Evolutionary conservation across 64 coral and sea anemone species (phyloP), one percentile per base, ranked within the genome.

Genomic region (Montipora capricornis): DNA sequence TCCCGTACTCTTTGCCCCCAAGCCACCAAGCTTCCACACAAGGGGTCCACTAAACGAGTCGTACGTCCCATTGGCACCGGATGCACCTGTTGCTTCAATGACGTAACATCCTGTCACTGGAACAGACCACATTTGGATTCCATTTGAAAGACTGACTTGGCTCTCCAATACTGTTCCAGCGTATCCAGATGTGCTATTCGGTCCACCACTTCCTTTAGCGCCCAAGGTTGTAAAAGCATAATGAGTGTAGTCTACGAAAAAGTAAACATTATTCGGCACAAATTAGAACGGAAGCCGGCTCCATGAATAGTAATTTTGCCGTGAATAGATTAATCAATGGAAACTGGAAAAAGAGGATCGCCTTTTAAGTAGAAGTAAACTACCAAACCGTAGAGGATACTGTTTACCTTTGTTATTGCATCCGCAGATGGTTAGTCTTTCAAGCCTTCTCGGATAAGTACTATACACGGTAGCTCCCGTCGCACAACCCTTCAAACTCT

Each of bases 71-170:
- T 93, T 93, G 44, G 59, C 22, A 6, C 92, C 92, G 15, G 95
- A 93, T 87, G 91, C 95, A 17, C 95, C 95, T 17, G 89, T 13
- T 11, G 80, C 91, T 81, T 90, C 49, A 20, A 96, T 96, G 20
- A 75, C 45, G 95, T 96, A 96, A 47, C 24, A 73, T 90, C 87
- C 91, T 11, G 87, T 90, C 46, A 20, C 45, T 3, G 91, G 91
- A 49, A 93, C 64, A 15, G 73, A 74, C 95, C 91, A 93, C 3
- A 90, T 49, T 78, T 96, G 95, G 44, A 96, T 90, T 49, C 95
- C 95, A 10, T 60, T 66, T 5, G 57, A 22, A 14, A 96, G 37
- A 20, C 8, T 85, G 6, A 96, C 87, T 14, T 47, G 12, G 37
- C 80, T 91, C 20, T 90, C 88, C 19, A 93, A 80, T 13, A 47